phyloP scores from a whole-genome alignment of 1,140 invertebrate genomes.

The Solenopsis invicta region DNA sequence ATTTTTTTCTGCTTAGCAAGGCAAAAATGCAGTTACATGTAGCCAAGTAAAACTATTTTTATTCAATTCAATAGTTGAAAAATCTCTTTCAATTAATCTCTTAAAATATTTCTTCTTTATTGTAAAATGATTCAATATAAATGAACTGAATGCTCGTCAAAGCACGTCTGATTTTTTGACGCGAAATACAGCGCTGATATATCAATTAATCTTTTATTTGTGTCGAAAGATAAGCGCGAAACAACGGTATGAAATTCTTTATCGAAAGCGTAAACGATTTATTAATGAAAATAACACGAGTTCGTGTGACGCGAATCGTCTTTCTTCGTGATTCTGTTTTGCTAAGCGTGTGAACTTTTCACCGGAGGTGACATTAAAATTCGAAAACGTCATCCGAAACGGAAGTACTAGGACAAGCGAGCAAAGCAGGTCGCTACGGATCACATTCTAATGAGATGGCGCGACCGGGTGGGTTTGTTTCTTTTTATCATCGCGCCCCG shows the following conservation, averaged over 20 bases:
- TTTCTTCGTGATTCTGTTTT: background rate
- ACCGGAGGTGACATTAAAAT: slow-evolving; percentile 13
- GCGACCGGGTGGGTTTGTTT: slow-evolving; percentile 74
- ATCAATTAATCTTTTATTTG: background rate
- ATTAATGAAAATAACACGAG: background rate
- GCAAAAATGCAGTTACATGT: background rate
- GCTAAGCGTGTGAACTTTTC: background rate
- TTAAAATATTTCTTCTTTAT: background rate
- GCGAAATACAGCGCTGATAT: background rate
- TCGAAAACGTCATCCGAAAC: background rate
- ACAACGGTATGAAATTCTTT: background rate
- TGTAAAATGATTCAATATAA: background rate
- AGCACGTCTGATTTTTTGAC: background rate
- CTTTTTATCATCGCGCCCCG: slow-evolving; percentile 78
- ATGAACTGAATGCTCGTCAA: background rate
- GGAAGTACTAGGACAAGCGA: slow-evolving; percentile 27
- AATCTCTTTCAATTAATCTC: background rate
- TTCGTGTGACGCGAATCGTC: background rate
- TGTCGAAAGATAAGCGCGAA: background rate
- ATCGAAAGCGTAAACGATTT: background rate
- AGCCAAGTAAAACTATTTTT: background rate
- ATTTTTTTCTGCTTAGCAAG: background rate
- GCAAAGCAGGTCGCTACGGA: slow-evolving; percentile 1
- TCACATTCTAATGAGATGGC: slow-evolving; percentile 69
- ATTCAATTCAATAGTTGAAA: background rate